Evolutionary conservation across 2,113 vertebrate genomes (phyloP), one percentile per base, ranked within the genome.

Genomic region (Dipodomys stephensi): DNA sequence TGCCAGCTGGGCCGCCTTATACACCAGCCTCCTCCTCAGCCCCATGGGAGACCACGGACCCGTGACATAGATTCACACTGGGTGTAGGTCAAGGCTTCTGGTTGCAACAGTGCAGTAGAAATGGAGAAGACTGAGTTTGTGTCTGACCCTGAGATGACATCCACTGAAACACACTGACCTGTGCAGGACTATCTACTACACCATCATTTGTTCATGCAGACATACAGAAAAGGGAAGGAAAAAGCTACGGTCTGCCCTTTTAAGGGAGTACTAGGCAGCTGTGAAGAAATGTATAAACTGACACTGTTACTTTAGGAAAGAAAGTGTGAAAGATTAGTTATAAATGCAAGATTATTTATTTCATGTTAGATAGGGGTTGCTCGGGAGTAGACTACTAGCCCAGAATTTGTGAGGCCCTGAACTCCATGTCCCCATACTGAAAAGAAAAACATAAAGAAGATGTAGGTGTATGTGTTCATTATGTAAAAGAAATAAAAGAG

Each of bases 211-310:
- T n/a, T 2, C 6, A 7, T 10, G 35, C 28, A 67, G 32, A 39
- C 69, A 23, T 16, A 0, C 0, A 32, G 7, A 77, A n/a, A 4
- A 44, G 22, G 4, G 10, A 53, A n/a, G 11, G 57, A 23, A 7
- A 7, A 18, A 35, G 65, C 60, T 9, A 4, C 0, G 1, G 22
- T 4, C 49, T 18, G 5, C 18, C 57, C 0, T 46, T 23, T 60
- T 0, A 0, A 7, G 1, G 27, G 53, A 88, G 25, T 15, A 49
- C 10, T 4, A 11, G 0, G 30, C 27, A 6, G 67, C 46, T 49
- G 28, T 7, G 1, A 30, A 25, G 11, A 2, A 23, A 12, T 16
- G 71, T 6, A 1, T 35, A 8, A 11, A 30, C 3, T 18, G 0
- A 1, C 1, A 35, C 32, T 8, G 60, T 30, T 2, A 0, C 1